phyloP scores from a whole-genome alignment of 64 coral and sea anemone species.

The Dendronephthya gigantea region DNA sequence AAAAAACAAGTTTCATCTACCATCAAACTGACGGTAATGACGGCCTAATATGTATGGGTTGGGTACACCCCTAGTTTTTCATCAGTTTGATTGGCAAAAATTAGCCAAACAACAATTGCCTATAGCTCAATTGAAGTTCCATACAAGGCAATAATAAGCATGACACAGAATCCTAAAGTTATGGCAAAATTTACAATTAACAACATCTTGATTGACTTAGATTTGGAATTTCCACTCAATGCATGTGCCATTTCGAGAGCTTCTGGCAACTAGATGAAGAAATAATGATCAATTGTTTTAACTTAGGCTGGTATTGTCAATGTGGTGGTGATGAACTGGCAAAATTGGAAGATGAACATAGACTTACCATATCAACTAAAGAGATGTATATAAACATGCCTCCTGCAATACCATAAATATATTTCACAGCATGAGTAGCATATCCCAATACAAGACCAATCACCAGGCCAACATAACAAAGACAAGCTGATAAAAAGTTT shows the following conservation, averaged over 20 bases:
- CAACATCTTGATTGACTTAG: neutral
- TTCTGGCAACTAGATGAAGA: neutral
- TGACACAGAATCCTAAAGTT: neutral
- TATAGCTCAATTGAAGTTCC: neutral
- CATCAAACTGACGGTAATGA: too few relatives aligned
- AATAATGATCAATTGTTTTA: too few relatives aligned
- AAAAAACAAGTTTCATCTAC: too few relatives aligned
- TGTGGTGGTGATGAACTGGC: neutral
- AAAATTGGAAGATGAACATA: neutral
- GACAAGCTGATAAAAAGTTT: constrained; percentile 84
- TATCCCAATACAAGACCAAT: constrained; percentile 84
- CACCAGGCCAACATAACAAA: constrained; percentile 68
- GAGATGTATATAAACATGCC: constrained; percentile 97
- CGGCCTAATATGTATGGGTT: too few relatives aligned
- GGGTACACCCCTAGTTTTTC: too few relatives aligned
- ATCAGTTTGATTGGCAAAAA: too few relatives aligned
- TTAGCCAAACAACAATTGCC: neutral
- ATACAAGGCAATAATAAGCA: neutral
- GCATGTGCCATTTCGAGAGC: neutral
- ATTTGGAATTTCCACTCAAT: neutral
- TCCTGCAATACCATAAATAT: constrained; percentile 86
- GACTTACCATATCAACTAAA: constrained; percentile 84
- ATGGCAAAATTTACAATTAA: neutral
- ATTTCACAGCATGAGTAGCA: constrained; percentile 78
- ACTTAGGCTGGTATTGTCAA: too few relatives aligned